A percentile compares a stretch with the other conserved stretches of the same genome.
These are phyloP conservation scores for Drosophila rufa DNA, from an alignment of 1,140 invertebrate species.

Conservation along the genomic window DNA sequence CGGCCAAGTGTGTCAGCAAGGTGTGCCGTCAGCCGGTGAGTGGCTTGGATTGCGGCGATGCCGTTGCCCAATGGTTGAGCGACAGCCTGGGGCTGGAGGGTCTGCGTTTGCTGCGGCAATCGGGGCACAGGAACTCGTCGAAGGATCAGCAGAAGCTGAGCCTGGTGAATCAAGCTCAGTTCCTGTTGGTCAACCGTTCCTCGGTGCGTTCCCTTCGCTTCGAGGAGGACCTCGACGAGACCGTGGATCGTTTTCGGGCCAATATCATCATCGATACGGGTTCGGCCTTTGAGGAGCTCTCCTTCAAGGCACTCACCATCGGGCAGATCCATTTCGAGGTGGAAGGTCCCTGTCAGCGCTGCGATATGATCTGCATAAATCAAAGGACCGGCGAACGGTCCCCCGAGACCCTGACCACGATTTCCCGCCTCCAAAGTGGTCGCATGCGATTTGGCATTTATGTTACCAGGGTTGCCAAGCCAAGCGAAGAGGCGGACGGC, in stretches of 20 bases:
- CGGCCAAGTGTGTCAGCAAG: constrained; percentile 89
- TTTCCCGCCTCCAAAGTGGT: constrained; percentile 90
- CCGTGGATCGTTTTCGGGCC: constrained; percentile 89
- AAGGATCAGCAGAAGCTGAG: constrained; percentile 85
- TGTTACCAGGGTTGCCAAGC: constrained; percentile 72
- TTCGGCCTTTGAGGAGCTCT: constrained; percentile 91
- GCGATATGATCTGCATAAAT: constrained; percentile 97
- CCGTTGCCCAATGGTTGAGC: constrained; percentile 91
- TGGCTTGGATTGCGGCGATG: constrained; percentile 93
- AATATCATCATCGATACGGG: constrained; percentile 89
- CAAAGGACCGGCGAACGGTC: constrained; percentile 92
- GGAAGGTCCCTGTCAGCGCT: constrained; percentile 92
- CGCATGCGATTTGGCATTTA: constrained; percentile 93
- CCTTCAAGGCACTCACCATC: constrained; percentile 90
- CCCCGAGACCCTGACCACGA: constrained; percentile 93
- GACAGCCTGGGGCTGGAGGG: constrained; percentile 88
- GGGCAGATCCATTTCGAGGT: constrained; percentile 88
- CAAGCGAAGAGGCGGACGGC: neutral
- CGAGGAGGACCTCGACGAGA: constrained; percentile 87
- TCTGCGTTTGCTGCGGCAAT: constrained; percentile 90
- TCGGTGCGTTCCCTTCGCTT: constrained; percentile 90
- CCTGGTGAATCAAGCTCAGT: constrained; percentile 95
- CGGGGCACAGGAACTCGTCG: constrained; percentile 62
- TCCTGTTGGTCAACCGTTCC: constrained; percentile 91
- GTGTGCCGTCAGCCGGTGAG: constrained; percentile 93